Percentiles rank a stretch among this genome's conserved stretches.
phyloP scores from a whole-genome alignment of 2,888 invertebrate species.

The Iphiclides podalirius region DNA sequence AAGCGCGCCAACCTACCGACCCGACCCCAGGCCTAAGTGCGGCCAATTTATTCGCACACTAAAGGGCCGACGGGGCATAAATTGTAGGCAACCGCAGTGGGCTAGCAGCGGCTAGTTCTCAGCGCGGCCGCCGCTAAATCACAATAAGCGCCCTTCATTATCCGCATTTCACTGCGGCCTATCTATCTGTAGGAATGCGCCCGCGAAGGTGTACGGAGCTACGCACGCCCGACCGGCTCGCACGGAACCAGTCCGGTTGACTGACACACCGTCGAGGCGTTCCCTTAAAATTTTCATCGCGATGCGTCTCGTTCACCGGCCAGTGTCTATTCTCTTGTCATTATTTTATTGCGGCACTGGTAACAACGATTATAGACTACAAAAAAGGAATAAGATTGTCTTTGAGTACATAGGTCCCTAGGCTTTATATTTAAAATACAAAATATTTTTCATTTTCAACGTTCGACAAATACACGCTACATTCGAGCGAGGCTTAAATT shows the following conservation, averaged over 20 bases:
- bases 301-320: neutral
- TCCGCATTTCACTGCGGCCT: constrained; percentile 64
- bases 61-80: constrained; percentile 42
- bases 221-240: constrained; percentile 72
- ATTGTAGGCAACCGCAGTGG: constrained; percentile 37
- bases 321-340: neutral
- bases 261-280: constrained; percentile 51
- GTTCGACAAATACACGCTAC: no score
- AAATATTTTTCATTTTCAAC: no score
- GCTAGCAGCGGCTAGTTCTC: constrained; percentile 45
- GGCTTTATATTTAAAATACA: no score
- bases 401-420: no score
- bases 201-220: constrained; percentile 68
- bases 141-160: constrained; percentile 75
- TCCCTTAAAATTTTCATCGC: neutral
- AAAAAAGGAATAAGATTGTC: no score
- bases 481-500: no score
- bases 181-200: constrained; percentile 75
- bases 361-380: neutral
- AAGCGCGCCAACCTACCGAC: constrained; percentile 1
- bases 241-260: constrained; percentile 62
- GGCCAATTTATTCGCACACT: constrained; percentile 43
- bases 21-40: constrained; percentile 25
- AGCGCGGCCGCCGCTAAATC: constrained; percentile 68
- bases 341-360: neutral